A percentile compares a stretch with the other conserved stretches of the same genome.
Evolutionary conservation across 2,113 vertebrate genomes (phyloP).

Genomic region (Tapirus terrestris): DNA sequence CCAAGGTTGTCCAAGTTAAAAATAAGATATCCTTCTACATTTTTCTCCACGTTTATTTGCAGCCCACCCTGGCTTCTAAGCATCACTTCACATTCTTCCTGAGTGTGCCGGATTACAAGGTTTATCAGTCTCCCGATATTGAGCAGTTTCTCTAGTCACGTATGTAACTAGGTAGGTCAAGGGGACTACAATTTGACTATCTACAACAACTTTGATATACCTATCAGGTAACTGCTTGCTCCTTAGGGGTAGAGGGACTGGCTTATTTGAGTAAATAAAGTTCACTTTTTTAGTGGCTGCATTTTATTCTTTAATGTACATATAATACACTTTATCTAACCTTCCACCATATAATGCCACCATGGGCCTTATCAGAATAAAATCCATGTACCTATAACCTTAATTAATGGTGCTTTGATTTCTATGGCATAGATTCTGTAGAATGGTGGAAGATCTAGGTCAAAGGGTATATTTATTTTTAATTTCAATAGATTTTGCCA

Average conservation of each 20-base stretch:
- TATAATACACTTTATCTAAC: not conserved
- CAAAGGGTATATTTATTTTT: not conserved
- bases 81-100: not conserved
- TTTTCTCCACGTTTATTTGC: not conserved
- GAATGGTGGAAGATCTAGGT: not conserved
- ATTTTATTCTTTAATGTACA: not conserved
- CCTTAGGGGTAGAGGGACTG: not conserved
- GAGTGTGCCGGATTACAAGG: not conserved
- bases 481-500: slow-evolving; percentile 2
- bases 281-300: not conserved
- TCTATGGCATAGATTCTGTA: not conserved
- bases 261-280: not conserved
- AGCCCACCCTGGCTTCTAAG: not conserved
- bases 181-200: not conserved
- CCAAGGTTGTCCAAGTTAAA: not conserved
- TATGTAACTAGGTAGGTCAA: not conserved
- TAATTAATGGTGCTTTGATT: not conserved
- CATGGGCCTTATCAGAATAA: not conserved
- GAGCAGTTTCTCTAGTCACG: not conserved
- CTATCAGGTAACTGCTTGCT: not conserved
- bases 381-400: not conserved
- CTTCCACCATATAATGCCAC: not conserved
- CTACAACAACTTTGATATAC: not conserved
- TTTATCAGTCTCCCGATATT: not conserved
- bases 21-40: not conserved